phyloP scores from a whole-genome alignment of 2,797 vertebrate species.

The Pseudochaenichthys georgianus region DNA sequence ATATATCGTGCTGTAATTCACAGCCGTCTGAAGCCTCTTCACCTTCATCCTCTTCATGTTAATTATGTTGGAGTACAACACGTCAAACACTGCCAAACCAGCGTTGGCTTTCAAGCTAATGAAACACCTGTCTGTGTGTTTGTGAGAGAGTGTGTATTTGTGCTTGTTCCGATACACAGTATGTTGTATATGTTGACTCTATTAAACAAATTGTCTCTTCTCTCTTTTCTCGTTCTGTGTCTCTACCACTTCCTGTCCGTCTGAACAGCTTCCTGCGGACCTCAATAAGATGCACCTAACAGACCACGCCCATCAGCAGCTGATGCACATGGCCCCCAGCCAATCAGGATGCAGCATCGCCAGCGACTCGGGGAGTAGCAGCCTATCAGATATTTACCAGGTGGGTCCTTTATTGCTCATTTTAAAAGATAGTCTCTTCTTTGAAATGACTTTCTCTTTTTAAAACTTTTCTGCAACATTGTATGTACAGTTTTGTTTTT shows the following conservation, averaged over 20 bases:
- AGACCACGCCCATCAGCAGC: conserved; percentile 92
- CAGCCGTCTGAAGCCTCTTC: conserved; percentile 29
- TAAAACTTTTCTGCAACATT: background rate
- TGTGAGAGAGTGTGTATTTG: background rate
- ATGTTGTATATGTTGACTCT: background rate
- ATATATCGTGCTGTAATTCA: conserved; percentile 35
- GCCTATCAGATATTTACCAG: conserved; percentile 98
- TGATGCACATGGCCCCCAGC: conserved; percentile 93
- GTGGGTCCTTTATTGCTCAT: conserved; percentile 69
- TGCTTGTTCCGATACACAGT: background rate
- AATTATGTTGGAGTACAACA: conserved; percentile 28
- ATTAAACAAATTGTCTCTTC: conserved; percentile 33
- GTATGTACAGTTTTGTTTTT: background rate
- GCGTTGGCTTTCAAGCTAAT: conserved; percentile 57
- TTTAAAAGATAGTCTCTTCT: background rate
- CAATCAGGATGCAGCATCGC: conserved; percentile 98
- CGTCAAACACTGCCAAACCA: conserved; percentile 46
- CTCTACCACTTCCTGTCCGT: conserved; percentile 48
- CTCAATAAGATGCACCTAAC: conserved; percentile 98
- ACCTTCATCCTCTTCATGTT: conserved; percentile 33
- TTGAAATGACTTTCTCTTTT: too few species aligned
- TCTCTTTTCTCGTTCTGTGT: conserved; percentile 39
- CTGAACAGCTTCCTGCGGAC: conserved; percentile 94
- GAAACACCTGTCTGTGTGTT: conserved; percentile 20
- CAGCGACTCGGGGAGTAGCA: conserved; percentile 98